Conservation (phyloP, 2,888 invertebrate genomes). For the Catotricha subobsoleta region DNA sequence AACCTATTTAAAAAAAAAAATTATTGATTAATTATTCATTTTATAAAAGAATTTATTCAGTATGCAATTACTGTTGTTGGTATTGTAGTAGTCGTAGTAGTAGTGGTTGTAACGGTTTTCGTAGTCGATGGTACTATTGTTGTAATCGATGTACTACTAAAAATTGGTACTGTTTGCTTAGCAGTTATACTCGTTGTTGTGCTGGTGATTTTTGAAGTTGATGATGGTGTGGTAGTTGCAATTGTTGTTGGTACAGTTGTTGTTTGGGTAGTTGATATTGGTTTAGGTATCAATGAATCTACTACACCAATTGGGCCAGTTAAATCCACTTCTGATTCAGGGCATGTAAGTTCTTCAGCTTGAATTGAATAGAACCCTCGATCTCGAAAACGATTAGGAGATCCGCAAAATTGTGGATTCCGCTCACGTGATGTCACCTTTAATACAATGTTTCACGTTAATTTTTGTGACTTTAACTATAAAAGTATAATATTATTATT, state of each 20-base stretch:
- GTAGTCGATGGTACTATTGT: slow-evolving; percentile 18
- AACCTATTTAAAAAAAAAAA: neutral
- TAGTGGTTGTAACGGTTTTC: slow-evolving; percentile 17
- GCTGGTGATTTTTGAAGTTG: slow-evolving; percentile 19
- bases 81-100: slow-evolving; percentile 16
- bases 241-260: slow-evolving; percentile 13
- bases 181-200: slow-evolving; percentile 18
- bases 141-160: slow-evolving; percentile 18
- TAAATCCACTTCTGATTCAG: slow-evolving; percentile 35
- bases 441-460: neutral
- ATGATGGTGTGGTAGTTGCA: slow-evolving; percentile 15
- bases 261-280: slow-evolving; percentile 15
- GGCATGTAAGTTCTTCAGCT: slow-evolving; percentile 51
- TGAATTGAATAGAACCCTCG: slow-evolving; percentile 75
- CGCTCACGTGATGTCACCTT: slow-evolving; percentile 69
- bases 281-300: slow-evolving; percentile 25
- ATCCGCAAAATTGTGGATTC: slow-evolving; percentile 83
- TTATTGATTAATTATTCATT: too few relatives aligned
- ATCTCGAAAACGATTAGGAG: slow-evolving; percentile 59
- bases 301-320: slow-evolving; percentile 26
- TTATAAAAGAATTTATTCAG: too few relatives aligned
- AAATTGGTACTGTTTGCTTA: slow-evolving; percentile 15
- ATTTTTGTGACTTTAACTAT: neutral
- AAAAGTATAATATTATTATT: too few relatives aligned
- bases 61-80: slow-evolving; percentile 12